Conservation (phyloP, 2,113 vertebrate species). For the Heterotis niloticus region DNA sequence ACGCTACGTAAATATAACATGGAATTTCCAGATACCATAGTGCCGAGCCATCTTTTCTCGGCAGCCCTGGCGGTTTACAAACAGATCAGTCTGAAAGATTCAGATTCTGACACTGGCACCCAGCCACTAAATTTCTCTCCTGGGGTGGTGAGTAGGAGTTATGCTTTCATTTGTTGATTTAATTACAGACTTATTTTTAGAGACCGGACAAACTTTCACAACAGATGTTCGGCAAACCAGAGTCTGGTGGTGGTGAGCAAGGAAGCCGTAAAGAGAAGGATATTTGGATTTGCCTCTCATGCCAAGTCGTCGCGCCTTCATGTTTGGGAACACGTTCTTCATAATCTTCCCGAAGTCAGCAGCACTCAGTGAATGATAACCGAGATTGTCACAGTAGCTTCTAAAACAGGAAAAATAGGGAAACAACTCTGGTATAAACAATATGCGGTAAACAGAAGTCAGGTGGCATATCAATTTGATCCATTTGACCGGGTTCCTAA, state of each 20-base stretch:
- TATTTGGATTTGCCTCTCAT: constrained; percentile 99
- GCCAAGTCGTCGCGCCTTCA: constrained; percentile 97
- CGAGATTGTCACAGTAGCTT: constrained; percentile 99
- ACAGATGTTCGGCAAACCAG: constrained; percentile 43
- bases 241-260: constrained; percentile 28
- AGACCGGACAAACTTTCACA: constrained; percentile 29
- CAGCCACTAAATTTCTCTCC: not conserved
- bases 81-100: too few species aligned
- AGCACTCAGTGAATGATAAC: constrained; percentile 96
- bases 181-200: constrained; percentile 49
- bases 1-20: not conserved
- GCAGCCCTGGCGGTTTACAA: too few species aligned
- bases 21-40: constrained; percentile 30
- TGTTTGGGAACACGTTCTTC: constrained; percentile 99
- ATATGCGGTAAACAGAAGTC: not conserved
- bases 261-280: constrained; percentile 71
- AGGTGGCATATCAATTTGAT: not conserved
- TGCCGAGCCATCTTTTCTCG: not conserved
- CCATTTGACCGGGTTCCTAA: not conserved
- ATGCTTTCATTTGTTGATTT: constrained; percentile 37
- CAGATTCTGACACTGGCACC: too few species aligned
- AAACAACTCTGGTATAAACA: not conserved
- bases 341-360: constrained; percentile 99
- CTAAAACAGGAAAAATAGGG: constrained; percentile 62
- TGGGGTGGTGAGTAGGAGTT: not conserved